These are phyloP conservation scores for Megamerina dolium DNA, from an alignment of 2,888 invertebrate species.

Conservation along the genomic window DNA sequence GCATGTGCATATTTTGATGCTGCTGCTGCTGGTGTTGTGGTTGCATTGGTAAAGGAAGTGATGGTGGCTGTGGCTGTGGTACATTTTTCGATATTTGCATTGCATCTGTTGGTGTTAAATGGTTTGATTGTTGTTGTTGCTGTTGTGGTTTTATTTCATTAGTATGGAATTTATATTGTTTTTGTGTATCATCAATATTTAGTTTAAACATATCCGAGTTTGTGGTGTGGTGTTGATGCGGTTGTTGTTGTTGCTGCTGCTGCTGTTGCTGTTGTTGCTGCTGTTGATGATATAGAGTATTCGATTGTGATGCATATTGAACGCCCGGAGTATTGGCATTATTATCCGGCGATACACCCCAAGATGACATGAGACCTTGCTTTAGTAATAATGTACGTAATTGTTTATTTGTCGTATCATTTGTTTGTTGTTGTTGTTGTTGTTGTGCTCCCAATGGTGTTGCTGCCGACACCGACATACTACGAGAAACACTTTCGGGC, in stretches of 20 bases:
- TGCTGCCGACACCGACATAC: too few relatives aligned
- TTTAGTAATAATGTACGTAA: constrained; percentile 74
- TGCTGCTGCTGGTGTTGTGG: constrained; percentile 21
- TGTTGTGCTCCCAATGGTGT: too few relatives aligned
- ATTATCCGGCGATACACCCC: too few relatives aligned
- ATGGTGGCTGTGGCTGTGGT: background rate
- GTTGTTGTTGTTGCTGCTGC: too few relatives aligned
- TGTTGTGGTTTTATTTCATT: constrained; percentile 51
- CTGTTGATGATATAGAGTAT: constrained; percentile 27
- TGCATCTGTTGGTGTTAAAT: constrained; percentile 13
- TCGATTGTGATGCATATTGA: too few relatives aligned
- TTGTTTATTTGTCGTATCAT: constrained; percentile 62
- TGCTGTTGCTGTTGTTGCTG: constrained; percentile 33
- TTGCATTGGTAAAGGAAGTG: constrained; percentile 17
- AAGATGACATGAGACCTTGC: constrained; percentile 6
- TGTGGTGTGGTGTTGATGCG: too few relatives aligned
- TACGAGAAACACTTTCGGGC: too few relatives aligned
- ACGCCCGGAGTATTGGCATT: too few relatives aligned
- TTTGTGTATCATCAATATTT: background rate
- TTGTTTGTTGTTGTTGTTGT: too few relatives aligned
- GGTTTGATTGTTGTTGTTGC: constrained; percentile 12
- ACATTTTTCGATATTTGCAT: constrained; percentile 14
- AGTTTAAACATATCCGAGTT: too few relatives aligned
- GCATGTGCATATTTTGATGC: constrained; percentile 15
- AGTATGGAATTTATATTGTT: background rate